These are phyloP conservation scores for Eolophus roseicapilla DNA, from an alignment of 2,113 vertebrate species.

Conservation along the genomic window DNA sequence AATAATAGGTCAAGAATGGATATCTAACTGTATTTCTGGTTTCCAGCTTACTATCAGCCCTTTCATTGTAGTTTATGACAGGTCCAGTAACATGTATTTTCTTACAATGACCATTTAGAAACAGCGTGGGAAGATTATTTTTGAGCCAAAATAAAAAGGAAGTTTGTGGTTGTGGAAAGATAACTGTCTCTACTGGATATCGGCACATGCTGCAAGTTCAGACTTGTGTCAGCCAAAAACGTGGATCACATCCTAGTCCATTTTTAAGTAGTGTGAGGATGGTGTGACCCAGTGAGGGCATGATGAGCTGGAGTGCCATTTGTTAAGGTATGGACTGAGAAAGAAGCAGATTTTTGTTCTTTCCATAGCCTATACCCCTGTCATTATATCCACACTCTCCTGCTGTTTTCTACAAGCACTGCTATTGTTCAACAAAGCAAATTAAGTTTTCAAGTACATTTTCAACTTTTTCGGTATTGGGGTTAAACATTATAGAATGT, in stretches of 20 bases:
- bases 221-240: background rate
- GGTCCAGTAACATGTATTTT: background rate
- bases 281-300: background rate
- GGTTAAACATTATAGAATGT: background rate
- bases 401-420: background rate
- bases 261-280: background rate
- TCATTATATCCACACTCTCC: background rate
- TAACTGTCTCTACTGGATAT: background rate
- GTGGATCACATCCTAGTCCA: background rate
- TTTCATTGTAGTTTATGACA: background rate
- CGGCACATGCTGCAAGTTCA: rapidly evolving
- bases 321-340: background rate
- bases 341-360: background rate
- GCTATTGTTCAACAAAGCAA: background rate
- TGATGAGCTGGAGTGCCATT: background rate
- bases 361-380: rapidly evolving
- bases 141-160: background rate
- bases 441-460: background rate
- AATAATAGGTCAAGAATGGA: background rate
- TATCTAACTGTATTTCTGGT: background rate
- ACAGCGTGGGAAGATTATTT: background rate
- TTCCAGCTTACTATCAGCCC: background rate
- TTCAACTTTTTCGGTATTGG: background rate
- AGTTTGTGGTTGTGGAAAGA: background rate
- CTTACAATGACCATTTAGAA: background rate